Evolutionary conservation across 2,797 vertebrate species (phyloP).

Genomic region (Chromis chromis): DNA sequence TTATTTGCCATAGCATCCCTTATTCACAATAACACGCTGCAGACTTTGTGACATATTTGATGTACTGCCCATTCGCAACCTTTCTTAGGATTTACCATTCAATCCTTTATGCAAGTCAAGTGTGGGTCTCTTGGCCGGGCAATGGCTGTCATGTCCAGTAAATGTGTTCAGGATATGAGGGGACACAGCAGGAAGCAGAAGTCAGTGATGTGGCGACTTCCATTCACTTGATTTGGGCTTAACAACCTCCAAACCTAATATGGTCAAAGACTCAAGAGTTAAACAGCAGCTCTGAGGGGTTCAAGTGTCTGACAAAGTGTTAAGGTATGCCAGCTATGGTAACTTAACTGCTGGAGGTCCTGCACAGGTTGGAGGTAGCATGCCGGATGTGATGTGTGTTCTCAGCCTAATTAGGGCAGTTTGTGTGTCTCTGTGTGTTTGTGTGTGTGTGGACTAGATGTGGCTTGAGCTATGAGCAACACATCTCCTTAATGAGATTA

Average conservation of each 20-base stretch:
- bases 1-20: background rate
- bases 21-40: constrained; percentile 5
- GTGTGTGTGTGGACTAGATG: constrained; percentile 41
- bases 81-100: background rate
- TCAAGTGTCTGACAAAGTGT: constrained; percentile 65
- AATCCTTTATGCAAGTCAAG: constrained; percentile 34
- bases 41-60: background rate
- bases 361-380: constrained; percentile 66
- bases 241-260: constrained; percentile 63
- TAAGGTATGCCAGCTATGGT: constrained; percentile 75
- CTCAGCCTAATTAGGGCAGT: constrained; percentile 75
- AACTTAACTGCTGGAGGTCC: constrained; percentile 71
- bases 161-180: constrained; percentile 38
- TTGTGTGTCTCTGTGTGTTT: constrained; percentile 45
- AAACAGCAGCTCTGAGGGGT: constrained; percentile 41
- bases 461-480: constrained; percentile 67
- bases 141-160: constrained; percentile 37
- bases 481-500: constrained; percentile 81
- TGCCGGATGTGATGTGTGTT: constrained; percentile 67
- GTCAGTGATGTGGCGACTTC: constrained; percentile 34
- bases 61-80: background rate
- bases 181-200: constrained; percentile 34
- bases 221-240: constrained; percentile 31
- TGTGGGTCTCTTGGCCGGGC: constrained; percentile 20
- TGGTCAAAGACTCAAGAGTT: constrained; percentile 59